These are phyloP conservation scores for Plectrocnemia conspersa DNA, from an alignment of 1,140 invertebrate species.

Conservation along the genomic window DNA sequence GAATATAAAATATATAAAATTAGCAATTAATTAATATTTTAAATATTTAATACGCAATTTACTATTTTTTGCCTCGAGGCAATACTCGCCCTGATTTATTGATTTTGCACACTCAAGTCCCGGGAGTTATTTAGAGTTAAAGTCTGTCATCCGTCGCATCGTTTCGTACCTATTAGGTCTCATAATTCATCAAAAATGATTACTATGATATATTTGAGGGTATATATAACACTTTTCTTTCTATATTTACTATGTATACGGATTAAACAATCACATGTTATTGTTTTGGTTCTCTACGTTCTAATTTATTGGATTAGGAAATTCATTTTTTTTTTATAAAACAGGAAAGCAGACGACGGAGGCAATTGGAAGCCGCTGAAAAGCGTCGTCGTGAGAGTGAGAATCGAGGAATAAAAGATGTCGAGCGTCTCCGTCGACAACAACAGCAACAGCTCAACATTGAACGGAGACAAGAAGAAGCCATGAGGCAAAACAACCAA, in stretches of 20 bases:
- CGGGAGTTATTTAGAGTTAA: no score
- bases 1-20: no score
- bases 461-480: conserved; percentile 47
- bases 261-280: background rate
- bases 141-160: no score
- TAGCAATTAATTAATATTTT: no score
- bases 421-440: conserved; percentile 49
- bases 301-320: background rate
- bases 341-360: conserved; percentile 55
- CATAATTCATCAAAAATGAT: conserved; percentile 16
- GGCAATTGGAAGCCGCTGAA: conserved; percentile 57
- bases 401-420: conserved; percentile 56
- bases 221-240: background rate
- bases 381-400: conserved; percentile 50
- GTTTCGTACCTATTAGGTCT: no score
- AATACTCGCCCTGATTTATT: conserved; percentile 19
- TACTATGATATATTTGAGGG: conserved; percentile 29
- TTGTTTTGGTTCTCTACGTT: background rate
- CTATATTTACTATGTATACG: background rate
- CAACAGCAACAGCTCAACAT: conserved; percentile 51
- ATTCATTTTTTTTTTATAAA: background rate
- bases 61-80: conserved; percentile 6
- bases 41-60: no score
- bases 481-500: conserved; percentile 32
- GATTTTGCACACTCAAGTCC: conserved; percentile 14